Conservation (phyloP, 2,113 vertebrate genomes). For the Morone saxatilis region DNA sequence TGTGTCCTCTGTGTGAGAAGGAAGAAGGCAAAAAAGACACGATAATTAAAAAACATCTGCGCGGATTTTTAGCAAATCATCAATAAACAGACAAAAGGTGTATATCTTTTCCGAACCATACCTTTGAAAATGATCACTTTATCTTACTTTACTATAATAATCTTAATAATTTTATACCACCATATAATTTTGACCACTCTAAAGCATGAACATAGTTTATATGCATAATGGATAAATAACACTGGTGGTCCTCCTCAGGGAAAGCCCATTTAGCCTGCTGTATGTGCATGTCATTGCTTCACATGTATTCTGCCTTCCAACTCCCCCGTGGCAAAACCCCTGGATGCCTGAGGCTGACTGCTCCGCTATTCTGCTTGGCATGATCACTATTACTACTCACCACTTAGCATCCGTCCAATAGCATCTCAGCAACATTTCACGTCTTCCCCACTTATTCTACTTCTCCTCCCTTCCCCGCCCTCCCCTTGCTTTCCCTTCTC, state of each 20-base stretch:
- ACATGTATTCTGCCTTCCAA: slow-evolving; percentile 30
- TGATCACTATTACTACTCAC: slow-evolving; percentile 37
- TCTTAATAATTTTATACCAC: too few species aligned
- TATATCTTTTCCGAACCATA: neutral
- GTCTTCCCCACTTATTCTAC: slow-evolving; percentile 25
- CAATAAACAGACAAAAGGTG: neutral
- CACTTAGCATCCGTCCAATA: slow-evolving; percentile 60
- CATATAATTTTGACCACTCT: neutral
- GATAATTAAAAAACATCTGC: neutral
- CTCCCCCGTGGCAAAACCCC: slow-evolving; percentile 31
- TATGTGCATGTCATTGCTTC: slow-evolving; percentile 26
- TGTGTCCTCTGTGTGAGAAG: neutral
- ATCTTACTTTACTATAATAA: neutral
- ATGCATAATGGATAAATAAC: slow-evolving; percentile 4
- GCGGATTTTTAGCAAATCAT: neutral
- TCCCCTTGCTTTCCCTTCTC: slow-evolving; percentile 1
- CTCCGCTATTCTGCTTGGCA: slow-evolving; percentile 38
- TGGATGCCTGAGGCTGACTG: slow-evolving; percentile 24
- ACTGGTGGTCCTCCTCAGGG: slow-evolving; percentile 7
- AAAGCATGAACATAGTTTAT: neutral
- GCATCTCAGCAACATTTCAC: slow-evolving; percentile 43
- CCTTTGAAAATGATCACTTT: neutral
- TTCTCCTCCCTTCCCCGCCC: neutral
- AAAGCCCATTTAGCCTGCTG: slow-evolving; percentile 7
- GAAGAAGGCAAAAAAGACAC: neutral